Evolutionary conservation across 1,140 invertebrate species (phyloP).

Genomic region (Apis dorsata): DNA sequence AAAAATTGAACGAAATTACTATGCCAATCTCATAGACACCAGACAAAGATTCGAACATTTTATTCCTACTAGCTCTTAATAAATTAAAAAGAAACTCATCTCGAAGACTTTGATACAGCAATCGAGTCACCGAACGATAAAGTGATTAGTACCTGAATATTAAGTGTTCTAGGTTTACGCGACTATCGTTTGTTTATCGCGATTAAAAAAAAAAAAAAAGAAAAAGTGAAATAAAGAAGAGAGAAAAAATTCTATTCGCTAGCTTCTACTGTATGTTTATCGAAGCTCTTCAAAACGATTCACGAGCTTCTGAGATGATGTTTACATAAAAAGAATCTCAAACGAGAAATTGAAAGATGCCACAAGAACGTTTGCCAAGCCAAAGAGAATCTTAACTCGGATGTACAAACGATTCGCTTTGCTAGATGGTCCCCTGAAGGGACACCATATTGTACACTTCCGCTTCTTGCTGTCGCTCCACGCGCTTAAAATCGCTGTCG

Average conservation of each 20-base stretch:
- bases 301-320: neutral
- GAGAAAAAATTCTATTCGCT: neutral
- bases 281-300: neutral
- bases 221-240: neutral
- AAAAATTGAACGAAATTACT: neutral
- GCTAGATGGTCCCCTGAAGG: neutral
- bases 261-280: neutral
- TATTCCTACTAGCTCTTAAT: conserved; percentile 49
- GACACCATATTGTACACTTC: neutral
- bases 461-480: conserved; percentile 12
- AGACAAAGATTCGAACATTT: conserved; percentile 18
- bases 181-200: conserved; percentile 35
- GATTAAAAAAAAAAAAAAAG: neutral
- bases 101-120: conserved; percentile 32
- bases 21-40: neutral
- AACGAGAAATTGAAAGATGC: neutral
- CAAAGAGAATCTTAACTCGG: neutral
- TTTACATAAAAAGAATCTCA: neutral
- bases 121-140: conserved; percentile 47
- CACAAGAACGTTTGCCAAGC: neutral
- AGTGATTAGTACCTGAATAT: conserved; percentile 65
- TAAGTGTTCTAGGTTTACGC: conserved; percentile 55
- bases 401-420: neutral
- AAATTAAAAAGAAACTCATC: conserved; percentile 7
- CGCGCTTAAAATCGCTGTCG: neutral